phyloP scores from a whole-genome alignment of 2,797 vertebrate species.

The Myotis vivesi region DNA sequence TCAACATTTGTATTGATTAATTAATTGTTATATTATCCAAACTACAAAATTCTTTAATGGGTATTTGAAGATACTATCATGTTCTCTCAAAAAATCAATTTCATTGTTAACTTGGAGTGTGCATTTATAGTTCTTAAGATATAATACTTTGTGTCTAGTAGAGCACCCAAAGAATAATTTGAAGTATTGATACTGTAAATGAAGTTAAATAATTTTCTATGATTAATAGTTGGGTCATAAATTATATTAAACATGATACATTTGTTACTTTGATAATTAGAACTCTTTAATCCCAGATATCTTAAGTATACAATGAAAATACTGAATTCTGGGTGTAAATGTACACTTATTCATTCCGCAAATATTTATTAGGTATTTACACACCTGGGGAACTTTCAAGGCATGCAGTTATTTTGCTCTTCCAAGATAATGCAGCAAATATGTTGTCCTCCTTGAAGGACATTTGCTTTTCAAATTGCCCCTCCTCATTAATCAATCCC shows the following conservation, averaged over 20 bases:
- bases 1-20: not conserved
- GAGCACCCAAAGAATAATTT: constrained; percentile 11
- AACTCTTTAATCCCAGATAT: constrained; percentile 24
- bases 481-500: not conserved
- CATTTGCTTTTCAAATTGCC: constrained; percentile 24
- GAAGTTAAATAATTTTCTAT: constrained; percentile 35
- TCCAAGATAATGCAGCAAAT: constrained; percentile 5
- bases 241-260: not conserved
- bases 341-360: constrained; percentile 51
- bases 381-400: not conserved
- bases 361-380: constrained; percentile 33
- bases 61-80: not conserved
- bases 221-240: constrained; percentile 13
- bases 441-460: not conserved
- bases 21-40: not conserved
- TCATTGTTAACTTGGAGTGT: not conserved
- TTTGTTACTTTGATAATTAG: constrained; percentile 49
- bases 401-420: constrained; percentile 9
- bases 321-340: not conserved
- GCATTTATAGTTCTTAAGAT: constrained; percentile 20
- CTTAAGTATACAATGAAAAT: constrained; percentile 30
- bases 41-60: constrained; percentile 19
- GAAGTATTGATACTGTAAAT: not conserved
- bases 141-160: not conserved
- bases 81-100: constrained; percentile 31